Evolutionary conservation across 2,797 vertebrate species (phyloP).

Genomic region (Danio choprae): DNA sequence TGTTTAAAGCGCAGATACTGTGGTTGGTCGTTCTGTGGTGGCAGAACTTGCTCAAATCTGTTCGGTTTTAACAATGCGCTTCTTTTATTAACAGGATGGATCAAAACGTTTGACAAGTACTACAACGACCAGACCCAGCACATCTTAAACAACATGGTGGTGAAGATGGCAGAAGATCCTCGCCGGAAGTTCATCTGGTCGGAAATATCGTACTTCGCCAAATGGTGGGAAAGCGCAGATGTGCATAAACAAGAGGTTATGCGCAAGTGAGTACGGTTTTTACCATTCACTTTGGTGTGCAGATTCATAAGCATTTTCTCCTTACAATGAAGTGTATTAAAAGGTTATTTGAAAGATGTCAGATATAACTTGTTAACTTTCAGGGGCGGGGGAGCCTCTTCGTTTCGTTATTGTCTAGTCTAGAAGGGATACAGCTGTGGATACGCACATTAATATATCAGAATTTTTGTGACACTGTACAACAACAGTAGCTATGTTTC

Average conservation of each 20-base stretch:
- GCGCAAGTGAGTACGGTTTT: conserved; percentile 85
- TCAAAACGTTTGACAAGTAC: conserved; percentile 99
- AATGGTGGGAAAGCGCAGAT: conserved; percentile 96
- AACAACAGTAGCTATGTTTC: too few species aligned
- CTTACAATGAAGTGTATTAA: too few species aligned
- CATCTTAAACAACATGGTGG: conserved; percentile 96
- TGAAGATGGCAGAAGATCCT: conserved; percentile 93
- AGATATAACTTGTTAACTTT: too few species aligned
- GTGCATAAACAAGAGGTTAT: conserved; percentile 87
- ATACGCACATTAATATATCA: too few species aligned
- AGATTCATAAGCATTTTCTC: too few species aligned
- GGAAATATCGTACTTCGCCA: conserved; percentile 94
- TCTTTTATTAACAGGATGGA: conserved; percentile 84
- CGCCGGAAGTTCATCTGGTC: conserved; percentile 98
- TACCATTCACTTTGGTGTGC: too few species aligned
- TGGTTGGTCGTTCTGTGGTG: not conserved
- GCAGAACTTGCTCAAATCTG: not conserved
- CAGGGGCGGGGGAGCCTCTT: too few species aligned
- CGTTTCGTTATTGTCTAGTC: too few species aligned
- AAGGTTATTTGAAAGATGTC: too few species aligned
- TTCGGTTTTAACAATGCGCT: not conserved
- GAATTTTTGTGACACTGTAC: too few species aligned
- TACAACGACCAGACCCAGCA: conserved; percentile 96
- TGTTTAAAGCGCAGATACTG: not conserved
- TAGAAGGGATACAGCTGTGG: too few species aligned